Percentiles rank a stretch among this genome's conserved stretches.
These are phyloP conservation scores for Aethes cnicana DNA, from an alignment of 2,888 invertebrate genomes.

Conservation along the genomic window DNA sequence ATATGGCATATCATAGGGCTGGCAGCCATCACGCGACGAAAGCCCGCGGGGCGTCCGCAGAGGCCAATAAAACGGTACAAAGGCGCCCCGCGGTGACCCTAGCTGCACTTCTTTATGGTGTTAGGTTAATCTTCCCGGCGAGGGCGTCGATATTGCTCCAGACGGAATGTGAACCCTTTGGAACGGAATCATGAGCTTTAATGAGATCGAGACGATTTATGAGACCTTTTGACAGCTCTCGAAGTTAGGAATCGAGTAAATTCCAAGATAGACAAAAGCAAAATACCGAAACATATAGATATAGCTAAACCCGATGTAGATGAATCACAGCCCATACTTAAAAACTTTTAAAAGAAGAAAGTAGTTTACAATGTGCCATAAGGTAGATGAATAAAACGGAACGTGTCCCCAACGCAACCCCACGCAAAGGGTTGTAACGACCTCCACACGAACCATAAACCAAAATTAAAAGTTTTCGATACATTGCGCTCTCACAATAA, in stretches of 20 bases:
- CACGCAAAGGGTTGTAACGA: conserved; percentile 46
- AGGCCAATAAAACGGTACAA: conserved; percentile 73
- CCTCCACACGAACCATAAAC: conserved; percentile 69
- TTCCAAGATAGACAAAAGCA: too few species aligned
- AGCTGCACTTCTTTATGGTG: conserved; percentile 56
- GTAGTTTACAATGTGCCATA: conserved; percentile 7
- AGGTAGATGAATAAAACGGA: conserved; percentile 20
- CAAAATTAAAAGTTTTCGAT: conserved; percentile 81
- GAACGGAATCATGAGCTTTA: conserved; percentile 15
- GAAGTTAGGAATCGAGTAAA: conserved; percentile 11
- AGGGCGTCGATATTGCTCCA: conserved; percentile 49
- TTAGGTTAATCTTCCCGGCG: conserved; percentile 60
- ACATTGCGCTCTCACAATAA: conserved; percentile 76
- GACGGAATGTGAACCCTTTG: conserved; percentile 29
- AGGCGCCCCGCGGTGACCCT: conserved; percentile 53
- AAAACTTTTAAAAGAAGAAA: neutral
- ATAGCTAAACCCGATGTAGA: too few species aligned
- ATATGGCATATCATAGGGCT: conserved; percentile 56
- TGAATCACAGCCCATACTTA: neutral
- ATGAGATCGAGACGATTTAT: conserved; percentile 25
- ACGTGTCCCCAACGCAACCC: conserved; percentile 12
- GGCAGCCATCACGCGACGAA: conserved; percentile 47
- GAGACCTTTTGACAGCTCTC: conserved; percentile 8
- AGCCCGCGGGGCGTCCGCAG: conserved; percentile 52
- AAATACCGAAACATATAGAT: too few species aligned